A percentile compares a stretch with the other conserved stretches of the same genome.
Evolutionary conservation across 2,888 invertebrate species (phyloP).

Genomic region (Apamea epomidion): DNA sequence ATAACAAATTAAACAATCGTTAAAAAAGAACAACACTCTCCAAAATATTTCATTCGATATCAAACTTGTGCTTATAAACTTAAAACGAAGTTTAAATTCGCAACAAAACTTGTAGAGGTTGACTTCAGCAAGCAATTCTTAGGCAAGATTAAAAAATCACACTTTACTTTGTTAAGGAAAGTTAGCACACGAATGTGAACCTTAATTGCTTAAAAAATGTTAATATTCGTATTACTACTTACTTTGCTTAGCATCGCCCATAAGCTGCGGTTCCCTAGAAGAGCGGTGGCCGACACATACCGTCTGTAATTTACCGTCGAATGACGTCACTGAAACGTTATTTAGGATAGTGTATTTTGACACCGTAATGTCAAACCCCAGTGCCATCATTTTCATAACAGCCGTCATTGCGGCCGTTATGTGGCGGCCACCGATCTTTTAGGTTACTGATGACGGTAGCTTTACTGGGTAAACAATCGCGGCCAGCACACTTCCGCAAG

Average conservation of each 20-base stretch:
- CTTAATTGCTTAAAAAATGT: neutral
- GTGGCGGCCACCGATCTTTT: neutral
- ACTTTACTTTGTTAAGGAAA: neutral
- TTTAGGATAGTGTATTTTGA: neutral
- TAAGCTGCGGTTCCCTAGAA: neutral
- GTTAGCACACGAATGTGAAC: neutral
- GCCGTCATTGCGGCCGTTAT: neutral
- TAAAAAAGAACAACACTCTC: constrained; percentile 36
- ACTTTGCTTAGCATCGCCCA: neutral
- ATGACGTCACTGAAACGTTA: neutral
- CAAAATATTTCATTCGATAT: constrained; percentile 23
- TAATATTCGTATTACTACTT: neutral
- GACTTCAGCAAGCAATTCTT: neutral
- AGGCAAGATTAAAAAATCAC: neutral
- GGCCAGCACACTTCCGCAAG: neutral
- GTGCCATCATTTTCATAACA: neutral
- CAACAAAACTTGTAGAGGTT: neutral
- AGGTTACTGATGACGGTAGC: neutral
- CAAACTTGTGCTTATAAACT: constrained; percentile 34
- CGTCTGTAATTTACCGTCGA: neutral
- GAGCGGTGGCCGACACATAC: neutral
- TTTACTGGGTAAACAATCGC: neutral
- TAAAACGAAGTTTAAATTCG: neutral
- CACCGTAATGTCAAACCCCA: neutral
- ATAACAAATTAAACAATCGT: constrained; percentile 46